A percentile compares a stretch with the other conserved stretches of the same genome.
These are phyloP conservation scores for Pica pica DNA, from an alignment of 2,113 vertebrate genomes.

Conservation along the genomic window DNA sequence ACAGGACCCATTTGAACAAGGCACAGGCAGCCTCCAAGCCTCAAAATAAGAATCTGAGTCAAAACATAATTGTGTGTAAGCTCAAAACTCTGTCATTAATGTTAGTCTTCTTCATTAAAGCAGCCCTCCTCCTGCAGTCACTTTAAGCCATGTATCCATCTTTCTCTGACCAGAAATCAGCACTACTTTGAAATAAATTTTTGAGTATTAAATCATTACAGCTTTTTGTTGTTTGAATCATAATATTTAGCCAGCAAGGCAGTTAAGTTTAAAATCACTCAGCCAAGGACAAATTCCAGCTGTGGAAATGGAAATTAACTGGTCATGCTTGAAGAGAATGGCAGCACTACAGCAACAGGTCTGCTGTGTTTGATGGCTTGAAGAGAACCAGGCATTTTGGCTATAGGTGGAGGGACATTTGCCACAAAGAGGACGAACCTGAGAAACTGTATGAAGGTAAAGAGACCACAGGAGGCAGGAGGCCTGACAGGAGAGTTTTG, in stretches of 20 bases:
- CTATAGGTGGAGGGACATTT: neutral
- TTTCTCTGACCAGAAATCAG: neutral
- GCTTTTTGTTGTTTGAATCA: neutral
- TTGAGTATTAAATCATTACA: neutral
- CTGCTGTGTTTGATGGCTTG: neutral
- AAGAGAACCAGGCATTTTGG: neutral
- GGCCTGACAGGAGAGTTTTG: neutral
- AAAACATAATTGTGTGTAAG: neutral
- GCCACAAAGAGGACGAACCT: neutral
- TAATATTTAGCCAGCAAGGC: neutral
- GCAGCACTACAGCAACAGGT: neutral
- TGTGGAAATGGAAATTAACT: neutral
- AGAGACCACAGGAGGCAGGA: neutral
- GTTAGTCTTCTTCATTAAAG: neutral
- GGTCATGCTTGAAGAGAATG: neutral
- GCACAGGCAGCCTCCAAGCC: neutral
- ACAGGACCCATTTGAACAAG: neutral
- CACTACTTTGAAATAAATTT: neutral
- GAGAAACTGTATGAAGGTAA: neutral
- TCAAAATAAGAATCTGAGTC: neutral
- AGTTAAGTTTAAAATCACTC: neutral
- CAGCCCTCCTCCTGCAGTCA: neutral
- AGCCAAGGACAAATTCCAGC: neutral
- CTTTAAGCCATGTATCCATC: neutral
- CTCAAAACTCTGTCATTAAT: neutral